Conservation (phyloP, 2,797 vertebrate genomes). For the Poecilia velifera region DNA sequence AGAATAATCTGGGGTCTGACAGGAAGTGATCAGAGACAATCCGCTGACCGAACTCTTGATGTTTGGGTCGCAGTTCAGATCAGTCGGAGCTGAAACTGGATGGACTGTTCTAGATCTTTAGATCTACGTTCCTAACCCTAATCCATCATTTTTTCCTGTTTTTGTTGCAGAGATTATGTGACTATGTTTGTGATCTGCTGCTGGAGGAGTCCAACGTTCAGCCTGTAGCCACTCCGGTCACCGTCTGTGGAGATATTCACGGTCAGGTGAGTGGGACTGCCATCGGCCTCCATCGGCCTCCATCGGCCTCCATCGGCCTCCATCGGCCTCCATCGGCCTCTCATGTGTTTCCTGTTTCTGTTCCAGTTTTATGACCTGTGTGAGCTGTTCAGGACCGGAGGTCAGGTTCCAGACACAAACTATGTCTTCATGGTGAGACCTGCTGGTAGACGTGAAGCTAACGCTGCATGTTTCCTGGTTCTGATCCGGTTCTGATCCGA, state of each 20-base stretch:
- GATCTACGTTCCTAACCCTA: neutral
- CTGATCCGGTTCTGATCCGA: neutral
- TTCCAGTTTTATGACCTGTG: conserved; percentile 95
- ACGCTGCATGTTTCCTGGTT: neutral
- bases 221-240: conserved; percentile 96
- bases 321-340: no score
- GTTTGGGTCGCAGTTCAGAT: no score
- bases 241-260: conserved; percentile 97
- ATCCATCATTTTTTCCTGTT: neutral
- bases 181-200: conserved; percentile 96
- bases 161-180: conserved; percentile 88
- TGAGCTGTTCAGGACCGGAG: conserved; percentile 96
- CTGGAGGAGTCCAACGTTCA: conserved; percentile 98
- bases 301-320: no score
- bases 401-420: conserved; percentile 97
- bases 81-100: no score
- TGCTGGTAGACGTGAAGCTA: neutral
- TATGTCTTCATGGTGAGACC: conserved; percentile 95
- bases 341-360: neutral
- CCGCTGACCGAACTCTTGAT: no score
- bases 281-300: no score
- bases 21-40: no score
- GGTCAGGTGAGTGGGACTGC: conserved; percentile 85
- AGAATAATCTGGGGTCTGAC: no score
- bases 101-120: no score